Conservation (phyloP, 2,113 vertebrate species). For the Dolichotis patagonum region DNA sequence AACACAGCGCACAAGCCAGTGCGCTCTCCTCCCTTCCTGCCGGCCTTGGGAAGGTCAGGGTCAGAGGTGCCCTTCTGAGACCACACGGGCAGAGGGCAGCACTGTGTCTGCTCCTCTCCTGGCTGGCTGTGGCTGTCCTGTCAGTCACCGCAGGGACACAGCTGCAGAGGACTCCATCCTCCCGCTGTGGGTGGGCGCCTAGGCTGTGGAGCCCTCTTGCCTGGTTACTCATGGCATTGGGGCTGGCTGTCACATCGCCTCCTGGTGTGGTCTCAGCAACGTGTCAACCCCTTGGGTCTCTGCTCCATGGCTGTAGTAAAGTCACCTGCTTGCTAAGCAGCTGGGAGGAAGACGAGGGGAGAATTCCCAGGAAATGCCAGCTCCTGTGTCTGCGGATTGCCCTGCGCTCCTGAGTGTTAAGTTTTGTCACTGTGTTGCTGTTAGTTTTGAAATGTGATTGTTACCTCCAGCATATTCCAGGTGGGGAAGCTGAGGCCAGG, state of each 20-base stretch:
- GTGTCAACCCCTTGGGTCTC: fast-evolving
- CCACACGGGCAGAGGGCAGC: background rate
- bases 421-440: fast-evolving
- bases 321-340: fast-evolving
- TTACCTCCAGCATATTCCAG: background rate
- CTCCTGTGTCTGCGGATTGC: background rate
- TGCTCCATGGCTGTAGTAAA: fast-evolving
- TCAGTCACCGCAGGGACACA: background rate
- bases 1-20: background rate
- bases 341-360: background rate
- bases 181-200: background rate
- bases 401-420: fast-evolving
- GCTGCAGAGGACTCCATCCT: background rate
- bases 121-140: background rate
- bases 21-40: no score
- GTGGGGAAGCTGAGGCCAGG: background rate
- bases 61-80: background rate
- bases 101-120: background rate
- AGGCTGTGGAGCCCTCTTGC: background rate
- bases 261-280: no score
- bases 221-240: fast-evolving
- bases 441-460: background rate
- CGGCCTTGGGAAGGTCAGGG: background rate
- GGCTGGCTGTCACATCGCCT: background rate
- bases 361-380: background rate